Evolutionary conservation across 1,140 invertebrate genomes (phyloP), one percentile per base, ranked within the genome.

Genomic region (Caenorhabditis briggsae): DNA sequence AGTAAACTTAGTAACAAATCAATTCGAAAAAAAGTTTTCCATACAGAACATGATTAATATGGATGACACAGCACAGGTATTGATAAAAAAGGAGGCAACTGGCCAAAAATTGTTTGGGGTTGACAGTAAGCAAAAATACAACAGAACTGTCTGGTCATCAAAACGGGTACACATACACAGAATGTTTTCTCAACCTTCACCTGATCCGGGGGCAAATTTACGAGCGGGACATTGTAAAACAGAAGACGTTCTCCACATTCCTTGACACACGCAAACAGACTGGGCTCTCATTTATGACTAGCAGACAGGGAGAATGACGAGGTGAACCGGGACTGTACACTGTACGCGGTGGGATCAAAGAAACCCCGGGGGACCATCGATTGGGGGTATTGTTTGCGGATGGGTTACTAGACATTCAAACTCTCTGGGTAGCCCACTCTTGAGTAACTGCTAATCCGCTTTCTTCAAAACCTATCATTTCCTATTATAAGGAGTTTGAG

Each of bases 381-480:
- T 53, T 78, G 46, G 33, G 33, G 33, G 70, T 78, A 78, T 78
- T 78, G 70, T 78, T 78, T 78, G 70, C 70, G 20, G 70, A 78
- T 78, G 70, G 20, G 70, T 78, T 78, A 78, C 46, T n/a, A 23
- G 70, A 5, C 70, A 78, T 78, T 78, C 70, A 78, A 78, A 78
- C n/a, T 78, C n/a, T 78, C 46, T n/a, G 70, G 33, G 33, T 33
- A 33, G 33, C 33, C 33, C 33, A 20, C 70, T 78, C 43, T 78
- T 78, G 70, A 78, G 70, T 50, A 50, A 78, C 70, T 78, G 70
- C 46, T 78, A 78, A 78, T 78, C 70, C 70, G 25, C 70, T 78
- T 46, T 78, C 18, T 33, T 33, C 7, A 50, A 78, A 50, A 78
- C 46, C 70, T 78, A 78, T 78, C 70, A 78, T 50, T 46, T 43